Conservation (phyloP, 2,797 vertebrate genomes). For the Heteromormyrus szaboi region DNA sequence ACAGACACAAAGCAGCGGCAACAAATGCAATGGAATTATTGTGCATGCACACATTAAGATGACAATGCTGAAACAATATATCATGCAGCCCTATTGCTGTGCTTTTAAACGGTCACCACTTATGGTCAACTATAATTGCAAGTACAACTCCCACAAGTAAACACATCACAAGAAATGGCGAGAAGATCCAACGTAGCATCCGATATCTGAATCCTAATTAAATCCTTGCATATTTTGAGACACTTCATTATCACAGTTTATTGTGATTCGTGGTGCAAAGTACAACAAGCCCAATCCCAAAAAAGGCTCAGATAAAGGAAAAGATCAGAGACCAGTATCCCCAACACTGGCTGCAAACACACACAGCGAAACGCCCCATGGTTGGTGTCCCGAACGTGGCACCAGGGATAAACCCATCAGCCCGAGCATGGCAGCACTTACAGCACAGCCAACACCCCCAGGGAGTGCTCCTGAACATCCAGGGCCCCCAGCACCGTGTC, state of each 20-base stretch:
- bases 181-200: neutral
- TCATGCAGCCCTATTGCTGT: neutral
- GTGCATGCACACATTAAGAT: neutral
- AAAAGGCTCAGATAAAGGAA: neutral
- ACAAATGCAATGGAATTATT: neutral
- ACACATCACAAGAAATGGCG: neutral
- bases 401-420: neutral
- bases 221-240: neutral
- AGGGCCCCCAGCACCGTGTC: conserved; percentile 96
- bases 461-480: conserved; percentile 95
- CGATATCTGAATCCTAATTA: neutral
- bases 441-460: conserved; percentile 95
- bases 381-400: neutral
- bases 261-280: neutral
- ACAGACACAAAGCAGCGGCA: neutral
- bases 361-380: neutral
- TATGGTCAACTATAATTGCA: neutral
- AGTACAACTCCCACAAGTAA: neutral
- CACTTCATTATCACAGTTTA: neutral
- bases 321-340: neutral
- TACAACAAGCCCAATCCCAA: neutral
- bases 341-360: neutral
- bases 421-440: conserved; percentile 58
- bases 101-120: neutral
- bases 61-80: neutral